phyloP scores from a whole-genome alignment of 2,888 invertebrate species.

The Cryptophagus acutangulus region DNA sequence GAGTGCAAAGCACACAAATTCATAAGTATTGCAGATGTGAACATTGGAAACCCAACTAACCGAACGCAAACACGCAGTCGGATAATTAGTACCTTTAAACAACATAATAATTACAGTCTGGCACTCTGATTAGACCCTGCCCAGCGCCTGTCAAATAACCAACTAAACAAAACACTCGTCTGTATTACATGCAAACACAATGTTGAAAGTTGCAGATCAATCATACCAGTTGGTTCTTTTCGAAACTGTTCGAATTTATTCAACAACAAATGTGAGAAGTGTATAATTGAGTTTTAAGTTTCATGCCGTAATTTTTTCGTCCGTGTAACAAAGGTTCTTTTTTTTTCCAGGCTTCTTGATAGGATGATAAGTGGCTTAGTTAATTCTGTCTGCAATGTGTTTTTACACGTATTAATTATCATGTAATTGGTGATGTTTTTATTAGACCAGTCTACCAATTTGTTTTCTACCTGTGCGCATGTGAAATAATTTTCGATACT shows the following conservation, averaged over 20 bases:
- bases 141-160: slow-evolving; percentile 38
- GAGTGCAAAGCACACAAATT: too few species aligned
- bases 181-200: slow-evolving; percentile 18
- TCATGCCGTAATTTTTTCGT: slow-evolving; percentile 25
- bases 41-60: slow-evolving; percentile 34
- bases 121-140: slow-evolving; percentile 42
- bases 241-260: slow-evolving; percentile 29
- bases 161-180: slow-evolving; percentile 14
- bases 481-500: too few species aligned
- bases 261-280: too few species aligned
- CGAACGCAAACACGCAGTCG: slow-evolving; percentile 42
- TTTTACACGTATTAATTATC: slow-evolving; percentile 32
- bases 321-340: slow-evolving; percentile 28
- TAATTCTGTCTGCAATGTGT: slow-evolving; percentile 25
- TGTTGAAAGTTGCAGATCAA: slow-evolving; percentile 35
- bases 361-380: slow-evolving; percentile 30
- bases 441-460: too few species aligned
- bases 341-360: slow-evolving; percentile 29
- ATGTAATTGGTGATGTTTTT: slow-evolving; percentile 34
- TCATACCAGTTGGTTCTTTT: too few species aligned
- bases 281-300: slow-evolving; percentile 45
- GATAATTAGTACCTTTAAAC: slow-evolving; percentile 39
- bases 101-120: slow-evolving; percentile 42
- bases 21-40: slow-evolving; percentile 34
- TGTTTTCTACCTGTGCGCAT: too few species aligned